Conservation (phyloP, 1,140 invertebrate genomes). For the Tetranychus urticae region DNA sequence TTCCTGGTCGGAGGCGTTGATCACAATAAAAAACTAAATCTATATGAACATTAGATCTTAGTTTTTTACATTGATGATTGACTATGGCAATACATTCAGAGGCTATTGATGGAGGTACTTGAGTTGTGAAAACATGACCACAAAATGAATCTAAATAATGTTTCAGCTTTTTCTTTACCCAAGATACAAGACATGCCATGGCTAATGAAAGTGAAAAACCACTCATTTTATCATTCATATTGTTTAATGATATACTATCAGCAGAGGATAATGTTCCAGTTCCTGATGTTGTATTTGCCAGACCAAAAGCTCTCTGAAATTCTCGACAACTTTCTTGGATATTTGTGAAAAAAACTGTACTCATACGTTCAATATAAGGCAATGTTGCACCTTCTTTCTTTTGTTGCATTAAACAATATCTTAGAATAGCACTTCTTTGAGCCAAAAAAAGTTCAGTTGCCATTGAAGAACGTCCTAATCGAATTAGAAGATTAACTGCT, state of each 20-base stretch:
- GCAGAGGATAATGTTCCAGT: not conserved
- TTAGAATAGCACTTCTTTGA: constrained; percentile 54
- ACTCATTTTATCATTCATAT: not conserved
- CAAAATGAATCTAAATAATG: constrained; percentile 50
- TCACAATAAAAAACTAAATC: constrained; percentile 64
- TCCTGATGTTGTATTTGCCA: not conserved
- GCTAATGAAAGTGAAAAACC: not conserved
- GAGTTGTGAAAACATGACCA: constrained; percentile 77
- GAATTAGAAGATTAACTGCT: constrained; percentile 62
- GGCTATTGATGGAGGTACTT: constrained; percentile 51
- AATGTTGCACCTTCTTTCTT: constrained; percentile 59
- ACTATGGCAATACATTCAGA: constrained; percentile 62
- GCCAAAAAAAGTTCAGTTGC: constrained; percentile 64
- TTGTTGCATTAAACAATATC: constrained; percentile 53
- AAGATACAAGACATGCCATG: constrained; percentile 5
- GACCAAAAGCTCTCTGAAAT: constrained; percentile 47
- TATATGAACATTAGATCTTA: constrained; percentile 29
- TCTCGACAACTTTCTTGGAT: constrained; percentile 63
- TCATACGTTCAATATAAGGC: constrained; percentile 56
- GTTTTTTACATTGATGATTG: constrained; percentile 36
- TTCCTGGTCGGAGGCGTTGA: constrained; percentile 39
- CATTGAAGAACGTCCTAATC: constrained; percentile 42
- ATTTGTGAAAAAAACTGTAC: constrained; percentile 63
- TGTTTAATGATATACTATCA: not conserved
- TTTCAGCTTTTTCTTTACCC: constrained; percentile 38